Conservation (phyloP, 2,797 vertebrate genomes). For the Cossypha heuglini region DNA sequence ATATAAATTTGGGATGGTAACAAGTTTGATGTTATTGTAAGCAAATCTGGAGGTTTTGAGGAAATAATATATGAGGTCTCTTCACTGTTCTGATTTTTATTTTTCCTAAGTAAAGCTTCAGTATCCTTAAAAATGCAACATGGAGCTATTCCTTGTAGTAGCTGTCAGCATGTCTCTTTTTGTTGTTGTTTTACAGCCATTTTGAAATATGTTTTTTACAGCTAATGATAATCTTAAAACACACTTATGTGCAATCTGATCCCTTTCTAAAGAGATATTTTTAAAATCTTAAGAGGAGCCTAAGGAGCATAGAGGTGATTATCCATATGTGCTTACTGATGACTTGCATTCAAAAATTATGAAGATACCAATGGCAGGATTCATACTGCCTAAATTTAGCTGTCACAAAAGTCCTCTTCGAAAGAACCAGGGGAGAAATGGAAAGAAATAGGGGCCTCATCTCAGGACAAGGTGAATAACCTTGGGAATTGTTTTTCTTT, state of each 20-base stretch:
- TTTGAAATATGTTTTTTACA: conserved; percentile 32
- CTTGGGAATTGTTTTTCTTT: conserved; percentile 10
- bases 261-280: conserved; percentile 19
- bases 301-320: conserved; percentile 31
- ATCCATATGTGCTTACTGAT: conserved; percentile 43
- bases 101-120: not conserved
- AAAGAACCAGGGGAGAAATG: not conserved
- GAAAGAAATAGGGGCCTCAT: not conserved
- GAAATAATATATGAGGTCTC: not conserved
- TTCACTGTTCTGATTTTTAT: not conserved
- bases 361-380: not conserved
- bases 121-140: not conserved
- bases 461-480: conserved; percentile 11
- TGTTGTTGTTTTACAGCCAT: not conserved
- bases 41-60: not conserved
- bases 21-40: not conserved
- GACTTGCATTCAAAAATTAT: conserved; percentile 17
- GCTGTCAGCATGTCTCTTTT: not conserved
- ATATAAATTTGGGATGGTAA: not conserved
- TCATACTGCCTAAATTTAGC: not conserved
- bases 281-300: conserved; percentile 37
- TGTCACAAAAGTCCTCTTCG: not conserved
- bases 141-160: not conserved
- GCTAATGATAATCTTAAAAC: conserved; percentile 23
- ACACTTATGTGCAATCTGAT: conserved; percentile 23